Conservation (phyloP, 2,888 invertebrate genomes). For the Phymatocera aterrima region DNA sequence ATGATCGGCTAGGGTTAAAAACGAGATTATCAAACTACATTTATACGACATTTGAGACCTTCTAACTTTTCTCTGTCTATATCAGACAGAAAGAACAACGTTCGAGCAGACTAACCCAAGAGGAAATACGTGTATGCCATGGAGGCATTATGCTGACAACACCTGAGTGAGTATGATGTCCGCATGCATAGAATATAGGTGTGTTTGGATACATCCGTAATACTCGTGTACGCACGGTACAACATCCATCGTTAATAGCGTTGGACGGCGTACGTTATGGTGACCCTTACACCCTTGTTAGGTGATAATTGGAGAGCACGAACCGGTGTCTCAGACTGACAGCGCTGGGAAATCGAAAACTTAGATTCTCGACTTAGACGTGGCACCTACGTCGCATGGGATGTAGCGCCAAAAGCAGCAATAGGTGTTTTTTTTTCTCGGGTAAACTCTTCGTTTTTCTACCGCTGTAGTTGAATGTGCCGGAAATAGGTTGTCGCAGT, state of each 20-base stretch:
- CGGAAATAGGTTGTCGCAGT: slow-evolving; percentile 18
- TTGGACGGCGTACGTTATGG: background rate
- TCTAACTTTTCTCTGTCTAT: background rate
- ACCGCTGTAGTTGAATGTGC: background rate
- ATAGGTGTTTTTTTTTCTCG: background rate
- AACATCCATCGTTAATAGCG: slow-evolving; percentile 3
- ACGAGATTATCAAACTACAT: background rate
- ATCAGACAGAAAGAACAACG: background rate
- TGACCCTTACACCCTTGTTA: slow-evolving; percentile 20
- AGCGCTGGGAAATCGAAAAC: slow-evolving; percentile 19
- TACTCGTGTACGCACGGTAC: background rate
- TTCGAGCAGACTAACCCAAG: background rate
- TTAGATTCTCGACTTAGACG: slow-evolving; percentile 4
- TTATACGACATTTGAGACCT: background rate
- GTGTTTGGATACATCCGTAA: background rate
- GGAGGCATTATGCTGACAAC: background rate
- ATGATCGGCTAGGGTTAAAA: background rate
- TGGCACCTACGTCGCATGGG: background rate
- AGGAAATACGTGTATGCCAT: background rate
- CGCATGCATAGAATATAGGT: background rate
- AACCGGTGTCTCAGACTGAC: slow-evolving; percentile 17
- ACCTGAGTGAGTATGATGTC: background rate
- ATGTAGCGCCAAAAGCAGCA: background rate
- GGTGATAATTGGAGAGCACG: slow-evolving; percentile 22
- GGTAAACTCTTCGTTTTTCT: background rate